These are phyloP conservation scores for Lasioglossum morio DNA, from an alignment of 2,888 invertebrate species.

Conservation along the genomic window DNA sequence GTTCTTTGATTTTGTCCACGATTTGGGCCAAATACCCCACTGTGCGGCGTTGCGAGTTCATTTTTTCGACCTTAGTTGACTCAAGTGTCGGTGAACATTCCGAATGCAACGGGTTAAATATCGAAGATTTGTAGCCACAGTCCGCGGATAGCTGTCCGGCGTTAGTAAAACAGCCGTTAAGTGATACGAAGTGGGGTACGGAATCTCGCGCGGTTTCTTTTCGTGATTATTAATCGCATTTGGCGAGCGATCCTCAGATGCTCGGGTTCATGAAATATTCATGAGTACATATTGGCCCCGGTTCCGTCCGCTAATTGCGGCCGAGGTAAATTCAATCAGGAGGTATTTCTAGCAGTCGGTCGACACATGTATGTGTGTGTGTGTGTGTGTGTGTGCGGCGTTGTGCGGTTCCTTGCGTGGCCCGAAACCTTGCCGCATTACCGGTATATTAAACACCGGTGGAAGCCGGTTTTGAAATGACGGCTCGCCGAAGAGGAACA, in stretches of 20 bases:
- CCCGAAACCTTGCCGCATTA: constrained; percentile 67
- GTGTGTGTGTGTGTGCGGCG: background rate
- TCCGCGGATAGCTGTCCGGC: background rate
- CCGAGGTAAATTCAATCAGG: constrained; percentile 63
- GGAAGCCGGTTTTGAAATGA: constrained; percentile 75
- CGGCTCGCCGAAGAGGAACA: constrained; percentile 76
- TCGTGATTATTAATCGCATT: constrained; percentile 3
- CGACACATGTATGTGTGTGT: background rate
- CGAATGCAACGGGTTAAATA: too few species aligned
- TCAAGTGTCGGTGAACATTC: too few species aligned
- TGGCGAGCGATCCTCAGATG: constrained; percentile 1
- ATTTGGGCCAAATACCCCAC: too few species aligned
- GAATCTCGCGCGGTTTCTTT: background rate
- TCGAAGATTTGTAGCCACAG: too few species aligned
- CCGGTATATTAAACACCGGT: constrained; percentile 69
- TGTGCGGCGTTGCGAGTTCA: too few species aligned
- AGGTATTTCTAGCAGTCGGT: constrained; percentile 7
- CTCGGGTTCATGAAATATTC: constrained; percentile 6
- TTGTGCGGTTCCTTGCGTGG: constrained; percentile 31
- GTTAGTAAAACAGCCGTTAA: background rate
- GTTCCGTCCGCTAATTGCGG: constrained; percentile 9
- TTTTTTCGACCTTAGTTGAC: too few species aligned
- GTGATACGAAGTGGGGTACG: background rate
- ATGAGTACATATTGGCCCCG: constrained; percentile 20
- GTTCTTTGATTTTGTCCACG: too few species aligned